Percentiles rank a stretch among this genome's conserved stretches.
Evolutionary conservation across 2,888 invertebrate genomes (phyloP).

Genomic region (Pimpla rufipes): DNA sequence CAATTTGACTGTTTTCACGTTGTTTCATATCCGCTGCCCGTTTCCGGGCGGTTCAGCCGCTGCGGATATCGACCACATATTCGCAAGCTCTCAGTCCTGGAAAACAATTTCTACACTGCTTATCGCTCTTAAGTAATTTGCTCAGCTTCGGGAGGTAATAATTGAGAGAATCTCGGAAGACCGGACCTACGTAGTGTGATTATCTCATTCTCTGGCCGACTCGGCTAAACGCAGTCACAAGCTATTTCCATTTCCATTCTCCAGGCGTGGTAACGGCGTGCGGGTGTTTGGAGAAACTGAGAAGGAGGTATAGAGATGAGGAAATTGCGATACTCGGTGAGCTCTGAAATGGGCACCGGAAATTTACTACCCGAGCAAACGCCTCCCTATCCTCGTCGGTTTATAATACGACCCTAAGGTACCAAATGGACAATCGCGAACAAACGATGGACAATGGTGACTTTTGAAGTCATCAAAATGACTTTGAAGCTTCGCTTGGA

Average conservation of each 20-base stretch:
- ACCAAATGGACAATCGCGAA: background rate
- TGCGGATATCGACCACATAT: background rate
- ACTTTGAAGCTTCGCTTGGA: background rate
- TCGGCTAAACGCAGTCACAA: conserved; percentile 48
- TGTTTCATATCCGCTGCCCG: background rate
- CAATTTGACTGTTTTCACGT: background rate
- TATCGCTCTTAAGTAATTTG: conserved; percentile 39
- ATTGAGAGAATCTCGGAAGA: conserved; percentile 56
- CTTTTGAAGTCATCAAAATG: conserved; percentile 43
- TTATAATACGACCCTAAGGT: background rate
- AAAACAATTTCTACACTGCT: conserved; percentile 57
- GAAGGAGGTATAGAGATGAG: conserved; percentile 19
- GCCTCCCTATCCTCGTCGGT: background rate
- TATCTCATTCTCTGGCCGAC: conserved; percentile 31
- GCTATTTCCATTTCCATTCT: conserved; percentile 55
- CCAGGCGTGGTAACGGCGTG: conserved; percentile 27
- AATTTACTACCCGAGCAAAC: conserved; percentile 30
- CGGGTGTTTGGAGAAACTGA: background rate
- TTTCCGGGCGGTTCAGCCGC: background rate
- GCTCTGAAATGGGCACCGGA: conserved; percentile 17
- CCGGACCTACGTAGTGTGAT: conserved; percentile 27
- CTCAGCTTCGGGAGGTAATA: conserved; percentile 38
- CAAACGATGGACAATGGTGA: conserved; percentile 6
- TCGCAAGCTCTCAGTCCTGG: conserved; percentile 9
- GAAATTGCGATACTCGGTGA: conserved; percentile 40